phyloP scores from a whole-genome alignment of 1,140 invertebrate species.

The Apis dorsata region DNA sequence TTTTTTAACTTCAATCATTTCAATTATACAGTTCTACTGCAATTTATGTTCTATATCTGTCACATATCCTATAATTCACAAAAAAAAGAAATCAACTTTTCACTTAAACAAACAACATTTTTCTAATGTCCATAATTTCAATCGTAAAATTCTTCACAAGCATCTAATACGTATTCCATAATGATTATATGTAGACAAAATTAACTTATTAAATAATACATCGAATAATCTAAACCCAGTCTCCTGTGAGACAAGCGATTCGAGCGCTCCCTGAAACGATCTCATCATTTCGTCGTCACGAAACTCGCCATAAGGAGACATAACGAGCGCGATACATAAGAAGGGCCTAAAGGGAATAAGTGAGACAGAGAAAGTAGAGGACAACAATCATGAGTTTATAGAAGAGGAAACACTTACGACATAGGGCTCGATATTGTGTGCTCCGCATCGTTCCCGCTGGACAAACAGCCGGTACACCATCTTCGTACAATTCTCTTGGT shows the following conservation, averaged over 20 bases:
- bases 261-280: background rate
- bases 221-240: background rate
- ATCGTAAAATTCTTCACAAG: too few species aligned
- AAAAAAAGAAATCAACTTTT: too few species aligned
- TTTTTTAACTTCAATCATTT: too few species aligned
- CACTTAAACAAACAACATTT: too few species aligned
- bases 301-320: background rate
- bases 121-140: too few species aligned
- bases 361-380: background rate
- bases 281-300: background rate
- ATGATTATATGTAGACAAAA: background rate
- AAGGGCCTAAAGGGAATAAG: background rate
- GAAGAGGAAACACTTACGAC: slow-evolving; percentile 64
- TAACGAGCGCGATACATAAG: background rate
- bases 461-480: slow-evolving; percentile 66
- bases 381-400: slow-evolving; percentile 2
- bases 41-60: too few species aligned
- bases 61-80: too few species aligned
- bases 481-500: slow-evolving; percentile 65
- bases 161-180: too few species aligned
- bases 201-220: background rate
- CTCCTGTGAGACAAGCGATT: background rate
- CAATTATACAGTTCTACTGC: too few species aligned
- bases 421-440: slow-evolving; percentile 67
- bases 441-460: slow-evolving; percentile 69